Evolutionary conservation across 2,797 vertebrate species (phyloP).

Genomic region (Craterocephalus amniculus): DNA sequence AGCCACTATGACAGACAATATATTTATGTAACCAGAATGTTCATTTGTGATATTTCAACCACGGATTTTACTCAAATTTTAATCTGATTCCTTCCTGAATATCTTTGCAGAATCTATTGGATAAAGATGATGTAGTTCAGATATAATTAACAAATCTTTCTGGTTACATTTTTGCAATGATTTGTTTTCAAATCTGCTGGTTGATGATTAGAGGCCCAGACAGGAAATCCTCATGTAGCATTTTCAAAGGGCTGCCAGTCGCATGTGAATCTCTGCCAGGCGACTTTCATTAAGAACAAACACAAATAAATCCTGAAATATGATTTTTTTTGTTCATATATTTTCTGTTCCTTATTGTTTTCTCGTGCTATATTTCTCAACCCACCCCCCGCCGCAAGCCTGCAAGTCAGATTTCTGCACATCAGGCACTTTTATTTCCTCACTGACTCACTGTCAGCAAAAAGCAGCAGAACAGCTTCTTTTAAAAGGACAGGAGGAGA

Average conservation of each 20-base stretch:
- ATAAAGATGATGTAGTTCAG: not conserved
- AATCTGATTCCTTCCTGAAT: too few species aligned
- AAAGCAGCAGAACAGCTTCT: slow-evolving; percentile 46
- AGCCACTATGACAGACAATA: not conserved
- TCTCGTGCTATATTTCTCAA: slow-evolving; percentile 3
- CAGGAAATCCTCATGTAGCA: not conserved
- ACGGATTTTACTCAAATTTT: not conserved
- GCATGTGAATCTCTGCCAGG: not conserved
- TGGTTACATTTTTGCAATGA: too few species aligned
- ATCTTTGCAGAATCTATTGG: not conserved
- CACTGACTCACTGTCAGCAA: slow-evolving; percentile 70
- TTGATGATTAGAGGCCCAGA: not conserved
- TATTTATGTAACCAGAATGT: not conserved
- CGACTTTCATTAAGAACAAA: not conserved
- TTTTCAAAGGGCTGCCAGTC: not conserved
- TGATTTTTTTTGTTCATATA: slow-evolving; percentile 2
- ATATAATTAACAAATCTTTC: not conserved
- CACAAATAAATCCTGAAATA: slow-evolving; percentile 17
- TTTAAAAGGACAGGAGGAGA: slow-evolving; percentile 51
- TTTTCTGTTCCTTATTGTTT: slow-evolving; percentile 4
- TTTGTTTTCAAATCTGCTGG: not conserved
- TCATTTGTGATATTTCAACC: not conserved
- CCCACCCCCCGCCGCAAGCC: slow-evolving; percentile 13
- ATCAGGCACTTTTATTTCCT: slow-evolving; percentile 62
- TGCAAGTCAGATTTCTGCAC: slow-evolving; percentile 54